Base-by-base conservation (phyloP, 2,888 invertebrate species). In the Pilophorus perplexus region DNA sequence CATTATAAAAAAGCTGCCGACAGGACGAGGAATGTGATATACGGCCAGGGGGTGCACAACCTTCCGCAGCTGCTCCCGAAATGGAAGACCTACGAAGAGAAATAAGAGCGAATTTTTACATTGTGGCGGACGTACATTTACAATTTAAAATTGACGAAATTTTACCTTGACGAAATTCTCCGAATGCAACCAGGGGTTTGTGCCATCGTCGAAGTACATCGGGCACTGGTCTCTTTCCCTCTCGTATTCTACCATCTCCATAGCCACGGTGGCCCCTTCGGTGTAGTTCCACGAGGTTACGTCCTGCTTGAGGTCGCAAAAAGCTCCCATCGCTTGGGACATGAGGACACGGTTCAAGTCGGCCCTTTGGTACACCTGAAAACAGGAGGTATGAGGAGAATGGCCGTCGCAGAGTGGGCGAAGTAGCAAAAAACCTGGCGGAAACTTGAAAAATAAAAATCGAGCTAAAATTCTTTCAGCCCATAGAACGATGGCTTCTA, bases 201-300 rank as follows among this genome's bases (percentile, higher is more conserved):
- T 80, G 6, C 97, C 97, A 75, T 96, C 95, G 75, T 97, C 95
- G 75, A 96, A 98, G 76, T 90, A 87, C 93, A 97, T 96, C 0
- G 97, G 97, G 77, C 97, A 98, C 75, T 93, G 91, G 80, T 98
- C 97, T 73, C 86, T 87, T 79, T 93, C 90, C 79, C 94, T 81
- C 78, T 95, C 94, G 74, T 90, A 92, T 78, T 93, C 97, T 71
- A 88, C 85, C 84, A 97, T 89, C 74, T 90, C 89, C 16, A 98
- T 79, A 42, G 92, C 87, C 69, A 96, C 95, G 50, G 93, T 90
- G 16, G 97, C 96, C 59, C 97, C 97, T 76, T 95, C 90, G 0
- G 89, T 88, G 74, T 89, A 87, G 77, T 90, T 90, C 82, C 84
- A 89, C 48, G 93, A 93, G 1, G 86, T 85, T 0, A 97, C 94